Evolutionary conservation across 2,888 invertebrate genomes (phyloP).

Genomic region (Octodonta nipae): DNA sequence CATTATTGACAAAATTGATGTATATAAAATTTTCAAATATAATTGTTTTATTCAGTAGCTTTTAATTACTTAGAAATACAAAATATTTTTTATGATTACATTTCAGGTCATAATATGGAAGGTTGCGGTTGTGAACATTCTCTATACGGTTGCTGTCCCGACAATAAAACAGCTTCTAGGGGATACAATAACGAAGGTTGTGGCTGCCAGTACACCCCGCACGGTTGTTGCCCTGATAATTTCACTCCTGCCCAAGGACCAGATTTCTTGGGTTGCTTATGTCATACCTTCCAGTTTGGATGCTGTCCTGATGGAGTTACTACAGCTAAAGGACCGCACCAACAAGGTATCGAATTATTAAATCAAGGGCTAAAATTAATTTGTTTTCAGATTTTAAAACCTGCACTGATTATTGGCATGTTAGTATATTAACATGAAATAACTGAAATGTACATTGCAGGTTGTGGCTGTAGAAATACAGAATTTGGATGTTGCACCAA

Average conservation of each 20-base stretch:
- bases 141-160: slow-evolving; percentile 75
- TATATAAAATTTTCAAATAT: too few species aligned
- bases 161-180: slow-evolving; percentile 58
- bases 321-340: slow-evolving; percentile 57
- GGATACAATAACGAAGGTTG: slow-evolving; percentile 67
- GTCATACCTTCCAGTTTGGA: slow-evolving; percentile 76
- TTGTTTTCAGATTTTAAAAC: not conserved
- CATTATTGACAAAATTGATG: too few species aligned
- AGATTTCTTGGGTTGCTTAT: slow-evolving; percentile 68
- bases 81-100: too few species aligned
- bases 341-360: too few species aligned
- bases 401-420: too few species aligned
- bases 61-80: too few species aligned
- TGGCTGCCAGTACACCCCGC: slow-evolving; percentile 56
- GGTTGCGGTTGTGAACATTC: slow-evolving; percentile 69
- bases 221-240: slow-evolving; percentile 79
- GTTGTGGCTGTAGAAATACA: slow-evolving; percentile 65
- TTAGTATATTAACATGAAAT: too few species aligned
- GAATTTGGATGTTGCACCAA: slow-evolving; percentile 77
- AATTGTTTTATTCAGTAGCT: too few species aligned
- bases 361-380: too few species aligned
- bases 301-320: slow-evolving; percentile 78
- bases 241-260: slow-evolving; percentile 63
- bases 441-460: too few species aligned
- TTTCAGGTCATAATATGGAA: slow-evolving; percentile 54